phyloP scores from a whole-genome alignment of 1,140 invertebrate genomes.

The Pachypeltis micranthus region DNA sequence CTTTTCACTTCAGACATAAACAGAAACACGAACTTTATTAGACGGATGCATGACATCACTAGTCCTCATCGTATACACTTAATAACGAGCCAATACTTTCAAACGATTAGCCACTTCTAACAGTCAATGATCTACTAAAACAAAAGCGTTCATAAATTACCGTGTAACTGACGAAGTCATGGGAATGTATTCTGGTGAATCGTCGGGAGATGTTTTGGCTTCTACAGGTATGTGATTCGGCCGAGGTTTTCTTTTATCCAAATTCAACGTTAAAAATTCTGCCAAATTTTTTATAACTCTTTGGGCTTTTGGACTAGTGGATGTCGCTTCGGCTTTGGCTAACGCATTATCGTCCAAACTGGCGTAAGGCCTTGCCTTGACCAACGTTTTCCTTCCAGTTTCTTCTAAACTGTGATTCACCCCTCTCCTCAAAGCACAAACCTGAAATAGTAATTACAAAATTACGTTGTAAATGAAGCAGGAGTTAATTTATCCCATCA shows the following conservation, averaged over 20 bases:
- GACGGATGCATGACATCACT: too few species aligned
- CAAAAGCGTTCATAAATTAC: too few species aligned
- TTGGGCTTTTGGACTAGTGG: slow-evolving; percentile 30
- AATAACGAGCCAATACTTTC: too few species aligned
- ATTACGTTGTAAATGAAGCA: too few species aligned
- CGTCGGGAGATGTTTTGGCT: slow-evolving; percentile 29
- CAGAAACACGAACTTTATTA: too few species aligned
- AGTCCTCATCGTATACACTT: too few species aligned
- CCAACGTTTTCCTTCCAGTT: slow-evolving; percentile 13
- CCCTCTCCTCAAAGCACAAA: slow-evolving; percentile 20
- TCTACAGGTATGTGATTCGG: background rate
- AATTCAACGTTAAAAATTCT: slow-evolving; percentile 64
- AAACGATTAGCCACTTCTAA: too few species aligned
- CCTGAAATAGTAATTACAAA: too few species aligned
- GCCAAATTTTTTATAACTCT: slow-evolving; percentile 71
- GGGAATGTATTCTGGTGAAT: slow-evolving; percentile 66
- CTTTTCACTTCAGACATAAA: too few species aligned
- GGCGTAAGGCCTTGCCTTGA: slow-evolving; percentile 26
- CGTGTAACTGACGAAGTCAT: slow-evolving; percentile 72
- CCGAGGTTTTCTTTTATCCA: slow-evolving; percentile 15
- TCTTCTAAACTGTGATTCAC: slow-evolving; percentile 27
- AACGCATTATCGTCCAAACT: slow-evolving; percentile 32
- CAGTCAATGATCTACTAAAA: too few species aligned
- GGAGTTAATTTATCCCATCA: too few species aligned
- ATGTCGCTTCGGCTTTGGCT: slow-evolving; percentile 10